Percentiles rank a stretch among this genome's conserved stretches.
These are phyloP conservation scores for Brachionus asplanchnoidis DNA, from an alignment of 1,140 invertebrate genomes.

Conservation along the genomic window DNA sequence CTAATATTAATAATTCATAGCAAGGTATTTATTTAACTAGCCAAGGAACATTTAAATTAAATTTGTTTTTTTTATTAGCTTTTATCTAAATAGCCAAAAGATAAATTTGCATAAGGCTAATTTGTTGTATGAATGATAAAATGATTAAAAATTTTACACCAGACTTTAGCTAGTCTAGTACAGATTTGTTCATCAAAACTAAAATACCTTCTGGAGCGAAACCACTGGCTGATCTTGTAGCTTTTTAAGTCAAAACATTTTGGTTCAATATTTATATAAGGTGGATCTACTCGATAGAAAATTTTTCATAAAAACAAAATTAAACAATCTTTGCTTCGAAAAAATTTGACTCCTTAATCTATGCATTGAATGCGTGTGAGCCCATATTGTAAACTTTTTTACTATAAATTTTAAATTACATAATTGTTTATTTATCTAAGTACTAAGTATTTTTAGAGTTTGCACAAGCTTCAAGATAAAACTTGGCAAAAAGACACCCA, in stretches of 20 bases:
- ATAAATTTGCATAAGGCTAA: background rate
- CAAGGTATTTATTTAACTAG: no score
- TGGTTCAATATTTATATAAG: background rate
- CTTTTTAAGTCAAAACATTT: background rate
- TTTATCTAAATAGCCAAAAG: background rate
- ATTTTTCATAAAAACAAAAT: background rate
- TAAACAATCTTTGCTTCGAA: background rate
- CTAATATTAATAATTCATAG: no score
- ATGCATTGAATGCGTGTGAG: background rate
- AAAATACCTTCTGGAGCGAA: background rate
- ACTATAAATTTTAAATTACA: background rate
- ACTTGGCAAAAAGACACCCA: background rate
- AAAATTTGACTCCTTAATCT: background rate
- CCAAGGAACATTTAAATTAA: no score
- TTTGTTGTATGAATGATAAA: background rate
- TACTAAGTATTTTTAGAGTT: background rate
- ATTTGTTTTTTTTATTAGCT: no score
- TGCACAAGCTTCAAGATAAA: background rate
- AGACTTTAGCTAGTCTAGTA: background rate
- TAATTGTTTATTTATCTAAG: background rate
- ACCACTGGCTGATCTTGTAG: background rate
- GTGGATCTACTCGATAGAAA: background rate
- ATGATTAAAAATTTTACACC: background rate
- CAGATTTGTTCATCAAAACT: background rate
- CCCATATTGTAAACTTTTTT: background rate